Conservation (phyloP, 2,888 invertebrate genomes). For the Sacculina carcini region DNA sequence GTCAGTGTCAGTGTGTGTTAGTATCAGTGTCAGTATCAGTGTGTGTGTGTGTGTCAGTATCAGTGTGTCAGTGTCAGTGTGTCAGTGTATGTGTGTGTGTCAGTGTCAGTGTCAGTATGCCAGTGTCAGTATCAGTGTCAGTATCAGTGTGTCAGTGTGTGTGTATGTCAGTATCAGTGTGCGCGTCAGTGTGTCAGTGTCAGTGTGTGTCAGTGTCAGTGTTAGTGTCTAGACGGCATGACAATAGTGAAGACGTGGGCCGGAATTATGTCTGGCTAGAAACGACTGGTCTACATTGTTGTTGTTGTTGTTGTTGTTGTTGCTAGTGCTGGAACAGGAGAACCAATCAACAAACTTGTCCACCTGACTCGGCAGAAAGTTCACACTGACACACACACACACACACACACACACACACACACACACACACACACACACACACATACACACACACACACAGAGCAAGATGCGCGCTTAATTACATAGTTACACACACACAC, state of each 20-base stretch:
- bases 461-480: background rate
- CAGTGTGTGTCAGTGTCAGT: background rate
- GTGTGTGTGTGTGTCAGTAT: too few relatives aligned
- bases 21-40: too few relatives aligned
- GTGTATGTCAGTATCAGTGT: too few relatives aligned
- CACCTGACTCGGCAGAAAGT: background rate
- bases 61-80: too few relatives aligned
- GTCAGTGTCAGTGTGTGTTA: too few relatives aligned
- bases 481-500: background rate
- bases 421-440: background rate
- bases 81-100: too few relatives aligned
- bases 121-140: too few relatives aligned
- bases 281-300: background rate
- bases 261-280: background rate
- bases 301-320: background rate
- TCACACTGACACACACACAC: background rate
- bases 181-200: background rate
- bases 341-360: background rate
- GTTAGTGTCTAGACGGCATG: background rate
- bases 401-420: slow-evolving; percentile 1
- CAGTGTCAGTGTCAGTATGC: too few relatives aligned
- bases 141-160: too few relatives aligned
- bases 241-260: background rate
- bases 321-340: background rate
- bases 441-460: background rate